A percentile compares a stretch with the other conserved stretches of the same genome.
phyloP scores from a whole-genome alignment of 1,140 invertebrate species.

The Micrasema minimum region DNA sequence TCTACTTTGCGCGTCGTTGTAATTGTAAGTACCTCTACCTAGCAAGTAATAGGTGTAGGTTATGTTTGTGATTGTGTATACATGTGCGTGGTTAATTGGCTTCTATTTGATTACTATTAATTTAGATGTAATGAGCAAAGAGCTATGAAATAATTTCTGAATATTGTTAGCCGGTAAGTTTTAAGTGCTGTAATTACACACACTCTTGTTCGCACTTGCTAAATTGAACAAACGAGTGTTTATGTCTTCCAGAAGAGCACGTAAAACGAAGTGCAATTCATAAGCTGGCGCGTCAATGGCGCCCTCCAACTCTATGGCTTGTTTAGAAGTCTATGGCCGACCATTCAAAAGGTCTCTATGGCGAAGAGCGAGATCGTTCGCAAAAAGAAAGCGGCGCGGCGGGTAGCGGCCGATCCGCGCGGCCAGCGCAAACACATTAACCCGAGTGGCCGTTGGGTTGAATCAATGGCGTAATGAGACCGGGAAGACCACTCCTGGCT shows the following conservation, averaged over 20 bases:
- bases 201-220: slow-evolving; percentile 16
- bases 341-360: slow-evolving; percentile 33
- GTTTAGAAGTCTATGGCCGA: slow-evolving; percentile 16
- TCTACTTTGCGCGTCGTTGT: too few species aligned
- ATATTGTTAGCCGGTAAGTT: too few species aligned
- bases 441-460: slow-evolving; percentile 32
- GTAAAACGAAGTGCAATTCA: slow-evolving; percentile 23
- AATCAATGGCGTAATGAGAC: slow-evolving; percentile 37
- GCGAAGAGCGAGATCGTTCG: slow-evolving; percentile 36
- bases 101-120: too few species aligned
- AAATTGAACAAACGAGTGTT: slow-evolving; percentile 28
- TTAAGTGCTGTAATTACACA: slow-evolving; percentile 24
- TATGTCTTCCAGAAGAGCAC: slow-evolving; percentile 30
- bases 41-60: too few species aligned
- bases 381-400: background rate
- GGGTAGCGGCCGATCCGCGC: slow-evolving; percentile 17
- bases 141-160: too few species aligned
- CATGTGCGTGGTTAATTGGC: too few species aligned
- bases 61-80: too few species aligned
- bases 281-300: slow-evolving; percentile 19
- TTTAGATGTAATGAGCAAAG: too few species aligned
- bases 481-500: slow-evolving; percentile 39
- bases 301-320: slow-evolving; percentile 14
- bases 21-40: too few species aligned
- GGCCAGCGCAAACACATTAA: slow-evolving; percentile 31